Percentiles rank a stretch among this genome's conserved stretches.
phyloP scores from a whole-genome alignment of 2,113 vertebrate genomes.

The Cairina moschata region DNA sequence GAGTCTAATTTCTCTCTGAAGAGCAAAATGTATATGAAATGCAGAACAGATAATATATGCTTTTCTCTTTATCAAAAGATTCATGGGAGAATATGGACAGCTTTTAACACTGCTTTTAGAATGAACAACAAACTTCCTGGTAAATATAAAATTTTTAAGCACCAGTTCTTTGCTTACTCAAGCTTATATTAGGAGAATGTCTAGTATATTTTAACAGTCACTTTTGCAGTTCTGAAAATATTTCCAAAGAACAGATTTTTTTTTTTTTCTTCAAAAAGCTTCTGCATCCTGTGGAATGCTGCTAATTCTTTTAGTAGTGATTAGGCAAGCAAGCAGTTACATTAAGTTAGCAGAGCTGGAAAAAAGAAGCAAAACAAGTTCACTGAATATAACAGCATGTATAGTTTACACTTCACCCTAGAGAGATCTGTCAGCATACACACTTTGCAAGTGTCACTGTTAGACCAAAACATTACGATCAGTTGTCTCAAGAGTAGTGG shows the following conservation, averaged over 20 bases:
- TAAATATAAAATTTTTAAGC: not conserved
- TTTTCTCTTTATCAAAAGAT: not conserved
- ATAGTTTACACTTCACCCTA: not conserved
- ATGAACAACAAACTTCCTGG: not conserved
- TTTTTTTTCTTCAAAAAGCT: not conserved
- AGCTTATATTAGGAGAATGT: not conserved
- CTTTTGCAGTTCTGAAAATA: not conserved
- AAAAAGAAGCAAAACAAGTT: constrained; percentile 1
- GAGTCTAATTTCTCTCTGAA: not conserved
- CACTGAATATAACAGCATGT: not conserved
- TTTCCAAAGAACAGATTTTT: not conserved
- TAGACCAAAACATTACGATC: not conserved
- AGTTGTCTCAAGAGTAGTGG: not conserved
- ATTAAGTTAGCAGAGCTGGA: not conserved
- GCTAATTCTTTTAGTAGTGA: not conserved
- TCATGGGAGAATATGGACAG: not conserved
- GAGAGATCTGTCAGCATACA: not conserved
- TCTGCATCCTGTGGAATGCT: not conserved
- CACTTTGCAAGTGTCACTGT: not conserved
- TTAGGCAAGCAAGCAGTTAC: not conserved
- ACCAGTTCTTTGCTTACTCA: not conserved
- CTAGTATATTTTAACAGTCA: not conserved
- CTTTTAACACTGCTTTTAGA: not conserved
- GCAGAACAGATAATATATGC: not conserved
- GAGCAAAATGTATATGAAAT: not conserved